A percentile compares a stretch with the other conserved stretches of the same genome.
phyloP scores from a whole-genome alignment of 2,888 invertebrate genomes.

The Mesorhabditis sp. region DNA sequence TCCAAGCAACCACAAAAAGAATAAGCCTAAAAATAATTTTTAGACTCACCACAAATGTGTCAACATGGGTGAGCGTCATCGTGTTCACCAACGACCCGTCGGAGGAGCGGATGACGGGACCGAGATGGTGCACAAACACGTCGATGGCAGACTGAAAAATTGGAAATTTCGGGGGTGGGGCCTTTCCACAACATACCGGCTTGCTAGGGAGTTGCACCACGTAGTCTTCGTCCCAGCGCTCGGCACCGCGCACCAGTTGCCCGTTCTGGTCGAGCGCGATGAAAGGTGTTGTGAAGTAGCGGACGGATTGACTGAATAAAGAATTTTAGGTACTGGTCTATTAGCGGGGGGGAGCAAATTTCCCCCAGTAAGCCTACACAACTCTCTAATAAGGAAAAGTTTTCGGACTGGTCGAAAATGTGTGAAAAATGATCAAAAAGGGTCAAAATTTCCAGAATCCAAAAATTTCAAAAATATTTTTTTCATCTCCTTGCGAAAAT shows the following conservation, averaged over 20 bases:
- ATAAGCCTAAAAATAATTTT: constrained; percentile 7
- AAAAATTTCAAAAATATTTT: no score
- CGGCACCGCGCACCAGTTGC: constrained; percentile 22
- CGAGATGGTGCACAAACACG: constrained; percentile 47
- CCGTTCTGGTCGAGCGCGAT: constrained; percentile 25
- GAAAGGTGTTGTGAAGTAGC: constrained; percentile 31
- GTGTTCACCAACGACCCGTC: constrained; percentile 24
- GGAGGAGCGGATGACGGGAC: constrained; percentile 40
- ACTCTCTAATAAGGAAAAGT: no score
- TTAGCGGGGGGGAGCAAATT: no score
- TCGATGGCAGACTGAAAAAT: constrained; percentile 44
- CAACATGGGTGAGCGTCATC: constrained; percentile 41
- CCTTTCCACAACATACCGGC: constrained; percentile 17
- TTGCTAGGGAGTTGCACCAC: constrained; percentile 29
- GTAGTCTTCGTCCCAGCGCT: constrained; percentile 28
- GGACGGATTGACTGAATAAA: constrained; percentile 23
- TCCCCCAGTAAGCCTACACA: no score
- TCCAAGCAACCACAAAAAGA: neutral
- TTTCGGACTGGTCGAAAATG: no score
- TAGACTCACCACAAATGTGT: constrained; percentile 45
- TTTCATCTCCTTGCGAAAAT: no score
- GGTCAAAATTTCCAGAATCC: no score
- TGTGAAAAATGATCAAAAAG: no score
- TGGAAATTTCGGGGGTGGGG: neutral
- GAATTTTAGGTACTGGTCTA: neutral